Base-by-base conservation (phyloP, 2,888 invertebrate genomes). In the Psococerastis gibbosa region DNA sequence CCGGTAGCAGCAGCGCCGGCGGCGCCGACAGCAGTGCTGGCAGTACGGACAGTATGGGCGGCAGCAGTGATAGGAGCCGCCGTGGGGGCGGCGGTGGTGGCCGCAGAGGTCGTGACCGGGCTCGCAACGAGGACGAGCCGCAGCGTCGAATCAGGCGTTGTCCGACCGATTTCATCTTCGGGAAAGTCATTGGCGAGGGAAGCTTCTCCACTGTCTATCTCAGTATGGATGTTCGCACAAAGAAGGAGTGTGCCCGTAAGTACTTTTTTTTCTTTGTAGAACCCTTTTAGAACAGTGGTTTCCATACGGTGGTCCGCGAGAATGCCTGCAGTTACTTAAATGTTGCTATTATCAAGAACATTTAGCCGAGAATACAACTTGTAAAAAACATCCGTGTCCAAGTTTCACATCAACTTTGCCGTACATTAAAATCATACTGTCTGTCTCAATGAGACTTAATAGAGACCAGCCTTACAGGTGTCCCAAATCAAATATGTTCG, bases 131-230 rank as follows among this genome's bases (percentile, higher is more conserved):
- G n/a, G n/a, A 31, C n/a, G 31, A 31, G 31, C 31, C 31, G 9
- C 9, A 31, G n/a, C 31, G 9, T 9, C 9, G 9, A 9, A 9
- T n/a, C 9, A 31, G 9, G n/a, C n/a, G 9, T n/a, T 9, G 31
- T 31, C 31, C 88, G 44, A 77, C 79, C 57, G 94, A 97, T 65
- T 97, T 84, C 61, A 80, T 85, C 56, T 98, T 98, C 66, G 88
- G 91, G 46, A 88, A 87, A 67, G 73, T 84, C 49, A 81, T 98
- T 54, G 97, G 97, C 50, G 95, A 97, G 63, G 97, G 97, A 50
- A 92, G 94, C 60, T 98, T 87, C 63, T 94, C 94, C 55, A 87
- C 84, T 47, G 97, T 95, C 43, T 94, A 87, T 62, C 70, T 91
- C 52, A 91, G 89, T 43, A 87, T 84, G 62, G 92, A 95, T 63